Evolutionary conservation across 2,113 vertebrate genomes (phyloP), one percentile per base, ranked within the genome.

Genomic region (Agapornis roseicollis): DNA sequence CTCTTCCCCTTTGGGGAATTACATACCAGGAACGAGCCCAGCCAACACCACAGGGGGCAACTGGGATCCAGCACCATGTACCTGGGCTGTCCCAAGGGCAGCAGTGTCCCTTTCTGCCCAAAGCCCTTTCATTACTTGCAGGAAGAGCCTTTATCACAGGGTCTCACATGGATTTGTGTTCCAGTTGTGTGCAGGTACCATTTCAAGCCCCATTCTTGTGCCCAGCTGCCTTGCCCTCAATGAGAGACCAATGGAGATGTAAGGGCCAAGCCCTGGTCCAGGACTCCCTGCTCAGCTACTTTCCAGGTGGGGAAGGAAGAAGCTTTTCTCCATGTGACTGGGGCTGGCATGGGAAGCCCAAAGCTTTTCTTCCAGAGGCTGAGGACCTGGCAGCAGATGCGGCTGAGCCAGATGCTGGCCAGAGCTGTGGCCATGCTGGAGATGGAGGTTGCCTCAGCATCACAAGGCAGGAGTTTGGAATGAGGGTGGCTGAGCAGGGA

Each of bases 241-340:
- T 18, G 63, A 0, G 3, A 24, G 72, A 33, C 53, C 3, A 11
- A 13, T 28, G 64, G 60, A 68, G 74, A 42, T 19, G 53, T 15
- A 27, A 37, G 29, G 74, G 41, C n/a, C 24, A 7, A 0, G n/a
- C 28, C 39, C 9, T 0, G 3, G 11, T 14, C 19, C 74, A 46
- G 37, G 28, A 49, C 35, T 78, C 68, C 29, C 41, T 0, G 2
- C 50, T 27, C 1, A 0, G 37, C 35, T 69, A 44, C 27, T 47
- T 12, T 64, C 15, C 1, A 0, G 46, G 49, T 1, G 47, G 16
- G 9, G 5, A 31, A 37, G 29, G 29, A 81, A 56, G 29, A 82
- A 17, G 14, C 10, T 78, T 52, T n/a, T 16, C 52, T 82, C 2
- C 0, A 33, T n/a, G 58, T 37, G 6, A 9, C 35, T 33, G 28